phyloP scores from a whole-genome alignment of 2,113 vertebrate genomes.

The Rhegmatorhina hoffmannsi region DNA sequence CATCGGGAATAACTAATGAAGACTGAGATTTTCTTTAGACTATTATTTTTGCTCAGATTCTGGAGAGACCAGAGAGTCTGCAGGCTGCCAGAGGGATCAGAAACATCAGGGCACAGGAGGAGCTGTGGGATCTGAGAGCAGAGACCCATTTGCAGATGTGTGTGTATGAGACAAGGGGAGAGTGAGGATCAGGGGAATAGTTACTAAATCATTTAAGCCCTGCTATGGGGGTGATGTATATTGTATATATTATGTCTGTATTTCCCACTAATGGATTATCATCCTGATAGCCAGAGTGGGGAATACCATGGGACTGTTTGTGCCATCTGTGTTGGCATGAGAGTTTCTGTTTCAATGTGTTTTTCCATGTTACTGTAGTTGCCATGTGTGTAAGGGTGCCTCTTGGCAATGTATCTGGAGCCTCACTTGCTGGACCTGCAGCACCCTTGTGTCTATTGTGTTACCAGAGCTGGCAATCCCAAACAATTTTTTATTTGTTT shows the following conservation, averaged over 20 bases:
- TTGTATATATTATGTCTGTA: not conserved
- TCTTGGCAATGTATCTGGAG: not conserved
- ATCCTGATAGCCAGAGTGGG: not conserved
- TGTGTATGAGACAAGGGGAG: not conserved
- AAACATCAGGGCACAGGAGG: not conserved
- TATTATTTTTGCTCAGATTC: not conserved
- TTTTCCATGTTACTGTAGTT: not conserved
- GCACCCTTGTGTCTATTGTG: not conserved
- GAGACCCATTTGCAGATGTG: rapidly evolving
- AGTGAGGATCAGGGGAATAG: not conserved
- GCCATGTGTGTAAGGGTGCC: no score
- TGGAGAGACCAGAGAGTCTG: not conserved
- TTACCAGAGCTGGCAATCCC: not conserved
- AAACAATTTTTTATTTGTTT: not conserved
- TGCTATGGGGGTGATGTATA: rapidly evolving
- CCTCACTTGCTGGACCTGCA: not conserved
- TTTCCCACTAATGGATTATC: not conserved
- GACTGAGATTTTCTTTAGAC: not conserved
- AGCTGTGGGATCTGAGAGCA: not conserved
- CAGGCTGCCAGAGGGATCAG: not conserved
- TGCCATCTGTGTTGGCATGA: not conserved
- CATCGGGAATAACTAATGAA: not conserved
- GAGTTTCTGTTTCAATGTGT: not conserved
- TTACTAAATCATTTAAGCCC: not conserved
- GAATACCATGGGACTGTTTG: not conserved